Base-by-base conservation (phyloP, 2,888 invertebrate species). In the Arge pagana region DNA sequence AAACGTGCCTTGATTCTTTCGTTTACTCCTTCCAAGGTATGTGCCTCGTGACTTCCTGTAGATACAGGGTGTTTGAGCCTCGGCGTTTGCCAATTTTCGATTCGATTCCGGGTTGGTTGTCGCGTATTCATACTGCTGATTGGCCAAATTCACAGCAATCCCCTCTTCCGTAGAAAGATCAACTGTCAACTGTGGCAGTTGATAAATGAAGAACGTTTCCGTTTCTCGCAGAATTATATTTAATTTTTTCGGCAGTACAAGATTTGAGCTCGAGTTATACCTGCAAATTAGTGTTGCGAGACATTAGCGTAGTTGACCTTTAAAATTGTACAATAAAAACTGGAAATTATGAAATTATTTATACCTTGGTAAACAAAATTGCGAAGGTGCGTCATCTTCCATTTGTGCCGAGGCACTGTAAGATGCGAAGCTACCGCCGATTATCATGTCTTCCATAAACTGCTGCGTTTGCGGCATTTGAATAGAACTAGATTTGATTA, bases 171-270 rank as follows among this genome's bases (percentile, higher is more conserved):
- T 80, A 21, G 82, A 82, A 62, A 81, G 81, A 30, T 85, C 80
- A 3, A 78, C 87, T 0, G 87, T 86, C 51, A 80, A 78, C 61
- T 85, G 84, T 0, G 83, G 83, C 56, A 87, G 71, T 57, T 87
- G 86, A 58, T 85, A 85, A 4, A 90, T 68, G 50, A 84, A 81
- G 31, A 78, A 67, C 0, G 88, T 86, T 36, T 84, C 81, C 0
- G 88, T 88, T 77, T 89, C 89, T 52, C 78, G 82, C 1, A 90
- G 75, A n/a, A 79, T 76, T 4, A 90, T 74, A 58, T 81, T 82
- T 23, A 88, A 81, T 63, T 82, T 82, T 2, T 82, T 76, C 8
- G 85, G 85, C 13, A 48, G 53, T 10, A 33, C 37, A 39, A 54
- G 53, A 8, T 43, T 52, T 5, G 56, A 36, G 15, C 51, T 43